Conservation (phyloP, 1,140 invertebrate genomes). For the Philotrypesis tridentata region DNA sequence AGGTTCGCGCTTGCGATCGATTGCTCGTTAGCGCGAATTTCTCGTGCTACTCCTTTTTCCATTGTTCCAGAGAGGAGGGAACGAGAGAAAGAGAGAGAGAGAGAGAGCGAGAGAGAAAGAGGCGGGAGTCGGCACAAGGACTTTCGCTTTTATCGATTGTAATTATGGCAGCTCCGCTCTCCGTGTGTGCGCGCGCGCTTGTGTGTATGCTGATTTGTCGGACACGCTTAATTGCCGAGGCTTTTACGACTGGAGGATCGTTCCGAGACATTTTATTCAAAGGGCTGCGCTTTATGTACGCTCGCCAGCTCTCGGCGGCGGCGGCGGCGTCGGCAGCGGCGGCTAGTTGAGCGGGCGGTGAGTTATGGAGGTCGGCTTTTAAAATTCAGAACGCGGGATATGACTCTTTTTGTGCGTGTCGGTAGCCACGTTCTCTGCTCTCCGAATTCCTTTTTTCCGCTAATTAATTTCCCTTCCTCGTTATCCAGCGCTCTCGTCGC, state of each 20-base stretch:
- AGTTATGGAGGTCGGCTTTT: background rate
- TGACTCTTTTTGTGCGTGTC: background rate
- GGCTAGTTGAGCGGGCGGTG: background rate
- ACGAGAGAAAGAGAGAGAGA: too few relatives aligned
- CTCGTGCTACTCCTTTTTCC: constrained; percentile 5
- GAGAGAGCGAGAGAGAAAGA: too few relatives aligned
- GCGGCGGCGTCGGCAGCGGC: too few relatives aligned
- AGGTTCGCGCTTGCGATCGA: constrained; percentile 18
- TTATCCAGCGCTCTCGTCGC: too few relatives aligned
- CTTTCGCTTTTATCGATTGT: constrained; percentile 17
- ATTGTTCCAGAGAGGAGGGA: too few relatives aligned
- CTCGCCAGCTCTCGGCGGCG: too few relatives aligned
- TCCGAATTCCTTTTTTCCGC: background rate
- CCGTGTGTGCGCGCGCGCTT: too few relatives aligned
- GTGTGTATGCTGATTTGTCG: constrained; percentile 16
- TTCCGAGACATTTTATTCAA: background rate
- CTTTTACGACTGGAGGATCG: background rate
- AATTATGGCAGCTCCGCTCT: background rate
- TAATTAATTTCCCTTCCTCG: too few relatives aligned
- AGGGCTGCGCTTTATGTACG: background rate
- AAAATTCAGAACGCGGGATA: too few relatives aligned
- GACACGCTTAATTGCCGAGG: background rate
- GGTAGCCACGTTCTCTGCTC: too few relatives aligned
- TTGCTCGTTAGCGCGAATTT: constrained; percentile 34
- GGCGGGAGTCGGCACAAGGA: constrained; percentile 1